Evolutionary conservation across 1,140 invertebrate genomes (phyloP), one percentile per base, ranked within the genome.

Genomic region (Hestina assimilis): DNA sequence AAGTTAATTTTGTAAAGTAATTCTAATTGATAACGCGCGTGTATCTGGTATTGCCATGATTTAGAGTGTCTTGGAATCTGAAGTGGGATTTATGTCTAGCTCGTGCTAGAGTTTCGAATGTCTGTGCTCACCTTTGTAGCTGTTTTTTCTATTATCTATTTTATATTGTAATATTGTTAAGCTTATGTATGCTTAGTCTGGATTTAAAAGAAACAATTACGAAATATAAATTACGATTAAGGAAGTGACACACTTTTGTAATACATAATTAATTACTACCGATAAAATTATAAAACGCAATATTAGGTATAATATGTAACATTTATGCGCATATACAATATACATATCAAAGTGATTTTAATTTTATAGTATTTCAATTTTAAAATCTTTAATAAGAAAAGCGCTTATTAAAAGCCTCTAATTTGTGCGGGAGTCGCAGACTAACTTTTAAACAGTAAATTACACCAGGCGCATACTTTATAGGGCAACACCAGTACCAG

Each of bases 21-120:
- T 78, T 76, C 75, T 85, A 85, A 85, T 85, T 85, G 82, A 83
- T 85, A 85, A 79, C 69, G 66, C 66, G 78, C 66, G 63, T 76
- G 76, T 83, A 83, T 83, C 82, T 79, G 69, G 75, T 72, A 80
- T 69, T 83, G 79, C 62, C 69, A 76, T 85, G 80, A 82, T 82
- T 85, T 82, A 83, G 66, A 63, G 63, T 52, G 59, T 63, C 73
- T 76, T 66, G 63, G 78, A 75, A 76, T 72, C 63, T 69, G 61
- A 77, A 63, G 64, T 45, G 38, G 48, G 66, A 79, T 81, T 80
- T 83, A 79, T 81, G 46, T 35, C 47, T 47, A 65, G 59, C 51
- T 58, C 41, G 62, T 69, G 66, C 50, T 63, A 55, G 60, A 63
- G 63, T 45, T 62, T 46, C 29, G 42, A 62, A 62, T 57, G 55